A percentile compares a stretch with the other conserved stretches of the same genome.
phyloP scores from a whole-genome alignment of 2,888 invertebrate species.

The Drosophila kuntzei region DNA sequence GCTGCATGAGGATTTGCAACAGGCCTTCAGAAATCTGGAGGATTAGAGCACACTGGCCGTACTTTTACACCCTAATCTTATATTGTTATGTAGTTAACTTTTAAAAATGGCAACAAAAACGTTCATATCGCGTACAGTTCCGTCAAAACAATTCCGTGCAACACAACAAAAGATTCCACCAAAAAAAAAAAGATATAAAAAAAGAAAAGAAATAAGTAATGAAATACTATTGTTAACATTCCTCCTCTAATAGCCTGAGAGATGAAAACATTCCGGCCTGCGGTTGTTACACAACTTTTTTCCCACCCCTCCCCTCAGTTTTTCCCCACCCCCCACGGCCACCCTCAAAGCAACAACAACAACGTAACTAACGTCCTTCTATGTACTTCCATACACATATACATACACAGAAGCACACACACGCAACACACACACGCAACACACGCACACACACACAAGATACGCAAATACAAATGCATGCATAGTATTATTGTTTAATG shows the following conservation, averaged over 20 bases:
- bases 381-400: conserved; percentile 69
- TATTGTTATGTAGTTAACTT: conserved; percentile 81
- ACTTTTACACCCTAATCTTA: conserved; percentile 81
- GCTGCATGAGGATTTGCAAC: conserved; percentile 97
- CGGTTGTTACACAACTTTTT: conserved; percentile 63
- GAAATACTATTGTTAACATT: conserved; percentile 61
- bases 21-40: conserved; percentile 99
- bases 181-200: conserved; percentile 21
- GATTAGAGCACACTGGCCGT: conserved; percentile 88
- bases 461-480: conserved; percentile 76
- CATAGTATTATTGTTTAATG: conserved; percentile 82
- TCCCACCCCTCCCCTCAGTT: conserved; percentile 1
- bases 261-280: conserved; percentile 80
- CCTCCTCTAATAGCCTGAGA: conserved; percentile 51
- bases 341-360: conserved; percentile 31
- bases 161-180: conserved; percentile 60
- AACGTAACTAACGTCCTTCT: conserved; percentile 70
- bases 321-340: conserved; percentile 22
- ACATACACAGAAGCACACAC: conserved; percentile 40
- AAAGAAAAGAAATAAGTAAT: conserved; percentile 33
- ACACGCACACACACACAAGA: conserved; percentile 24
- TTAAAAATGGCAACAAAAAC: conserved; percentile 69
- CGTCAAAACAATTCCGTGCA: conserved; percentile 72
- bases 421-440: conserved; percentile 29
- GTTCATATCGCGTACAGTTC: conserved; percentile 60